Evolutionary conservation across 2,888 invertebrate species (phyloP), one percentile per base, ranked within the genome.

Genomic region (Hipparchia sbordonii): DNA sequence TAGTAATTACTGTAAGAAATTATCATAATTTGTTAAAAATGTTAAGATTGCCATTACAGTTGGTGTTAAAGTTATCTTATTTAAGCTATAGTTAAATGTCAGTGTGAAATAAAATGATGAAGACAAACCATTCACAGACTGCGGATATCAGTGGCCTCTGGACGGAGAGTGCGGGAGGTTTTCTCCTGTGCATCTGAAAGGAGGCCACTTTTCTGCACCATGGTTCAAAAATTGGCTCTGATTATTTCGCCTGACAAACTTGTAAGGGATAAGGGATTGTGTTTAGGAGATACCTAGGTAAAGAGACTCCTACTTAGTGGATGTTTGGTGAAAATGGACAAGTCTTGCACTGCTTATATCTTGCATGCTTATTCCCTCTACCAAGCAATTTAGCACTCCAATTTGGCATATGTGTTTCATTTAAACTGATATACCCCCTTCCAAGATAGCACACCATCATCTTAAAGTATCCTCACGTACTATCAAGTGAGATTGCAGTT

Each of bases 61-160:
- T 23, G 23, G 23, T 0, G 1, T 23, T 23, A 23, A 0, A 23
- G 23, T 23, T 23, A 39, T 1, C n/a, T 9, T 23, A 7, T 2
- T 57, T 23, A 57, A 6, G 1, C 56, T 23, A 13, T 13, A 13
- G 8, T 23, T 13, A 57, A 23, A 57, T 12, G 78, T 79, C 75
- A 78, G 77, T 80, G 85, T 83, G 81, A 83, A 86, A 84, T 84
- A 79, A 86, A 82, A 89, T 94, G 94, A 95, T 95, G 95, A 95
- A 82, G 81, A 87, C 89, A 91, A 91, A 94, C 94, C 94, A 95
- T 95, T 95, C 94, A 93, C 94, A 92, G 94, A 95, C 93, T 84
- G 85, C 87, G 86, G 88, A 85, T 81, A 83, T 82, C 83, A 82
- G 89, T 87, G 82, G 72, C 80, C 79, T 78, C 77, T 82, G 81